Evolutionary conservation across 53 echinoderm and acorn worm genomes (phyloP).

Genomic region (Arbacia lixula): DNA sequence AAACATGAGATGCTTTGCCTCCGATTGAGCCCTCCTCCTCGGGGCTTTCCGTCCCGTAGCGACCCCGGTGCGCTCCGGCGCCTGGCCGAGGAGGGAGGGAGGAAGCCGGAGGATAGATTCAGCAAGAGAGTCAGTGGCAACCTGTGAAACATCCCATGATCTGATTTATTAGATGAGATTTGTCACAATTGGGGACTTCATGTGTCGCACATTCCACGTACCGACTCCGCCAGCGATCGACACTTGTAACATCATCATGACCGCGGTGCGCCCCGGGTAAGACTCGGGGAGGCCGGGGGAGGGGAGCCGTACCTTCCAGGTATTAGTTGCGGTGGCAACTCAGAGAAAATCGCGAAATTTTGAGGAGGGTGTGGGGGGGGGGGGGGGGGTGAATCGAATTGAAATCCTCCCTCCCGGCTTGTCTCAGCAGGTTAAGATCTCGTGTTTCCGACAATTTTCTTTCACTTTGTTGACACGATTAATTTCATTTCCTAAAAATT

Average conservation of each 20-base stretch:
- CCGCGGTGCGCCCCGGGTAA: not conserved
- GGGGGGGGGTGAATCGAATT: not conserved
- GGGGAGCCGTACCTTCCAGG: not conserved
- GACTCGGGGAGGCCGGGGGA: not conserved
- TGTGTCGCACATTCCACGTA: conserved; percentile 18
- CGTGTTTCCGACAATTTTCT: too few relatives aligned
- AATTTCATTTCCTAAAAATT: too few relatives aligned
- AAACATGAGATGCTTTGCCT: too few relatives aligned
- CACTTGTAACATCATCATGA: conserved; percentile 19
- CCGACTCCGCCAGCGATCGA: not conserved
- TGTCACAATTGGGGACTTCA: conserved; percentile 25
- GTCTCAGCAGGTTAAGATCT: too few relatives aligned
- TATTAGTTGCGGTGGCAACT: not conserved
- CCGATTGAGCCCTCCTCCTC: too few relatives aligned
- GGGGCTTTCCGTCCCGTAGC: conserved; percentile 17
- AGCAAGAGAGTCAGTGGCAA: not conserved
- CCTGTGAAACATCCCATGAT: not conserved
- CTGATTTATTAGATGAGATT: conserved; percentile 39
- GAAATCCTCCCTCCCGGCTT: too few relatives aligned
- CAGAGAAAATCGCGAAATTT: not conserved
- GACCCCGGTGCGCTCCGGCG: conserved; percentile 15
- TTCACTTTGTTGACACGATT: too few relatives aligned
- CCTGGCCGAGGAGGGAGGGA: too few relatives aligned
- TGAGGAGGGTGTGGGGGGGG: not conserved
- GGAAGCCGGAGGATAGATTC: too few relatives aligned